Conservation (phyloP, 2,113 vertebrate species). For the Piliocolobus tephrosceles region DNA sequence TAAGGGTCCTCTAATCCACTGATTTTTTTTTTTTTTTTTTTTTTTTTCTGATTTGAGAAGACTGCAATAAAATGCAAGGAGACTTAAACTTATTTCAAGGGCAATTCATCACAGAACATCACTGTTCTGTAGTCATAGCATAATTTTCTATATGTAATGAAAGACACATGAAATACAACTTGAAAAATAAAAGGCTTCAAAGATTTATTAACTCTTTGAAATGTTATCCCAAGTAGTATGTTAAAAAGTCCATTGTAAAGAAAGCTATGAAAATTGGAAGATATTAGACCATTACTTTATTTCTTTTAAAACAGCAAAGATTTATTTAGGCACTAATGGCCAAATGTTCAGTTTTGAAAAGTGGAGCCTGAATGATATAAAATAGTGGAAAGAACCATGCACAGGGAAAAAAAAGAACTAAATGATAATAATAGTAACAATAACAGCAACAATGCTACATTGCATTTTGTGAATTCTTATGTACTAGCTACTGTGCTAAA, state of each 20-base stretch:
- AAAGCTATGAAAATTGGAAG: neutral
- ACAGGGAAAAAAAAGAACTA: neutral
- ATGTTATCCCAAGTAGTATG: conserved; percentile 50
- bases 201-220: conserved; percentile 55
- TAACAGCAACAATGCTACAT: neutral
- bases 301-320: neutral
- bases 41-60: conserved; percentile 48
- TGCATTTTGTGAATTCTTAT: neutral
- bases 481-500: neutral
- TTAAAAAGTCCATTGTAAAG: conserved; percentile 1
- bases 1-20: neutral
- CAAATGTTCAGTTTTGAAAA: conserved; percentile 31
- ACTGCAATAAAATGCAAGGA: neutral
- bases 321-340: conserved; percentile 41
- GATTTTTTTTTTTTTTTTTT: neutral
- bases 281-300: neutral
- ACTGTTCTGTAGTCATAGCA: neutral
- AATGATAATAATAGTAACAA: neutral
- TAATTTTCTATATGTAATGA: conserved; percentile 51
- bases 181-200: conserved; percentile 52
- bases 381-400: neutral
- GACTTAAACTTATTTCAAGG: neutral
- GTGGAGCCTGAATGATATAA: neutral
- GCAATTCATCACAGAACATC: neutral
- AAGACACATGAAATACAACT: conserved; percentile 47